Evolutionary conservation across 2,113 vertebrate genomes (phyloP), one percentile per base, ranked within the genome.

Genomic region (Sorex araneus): DNA sequence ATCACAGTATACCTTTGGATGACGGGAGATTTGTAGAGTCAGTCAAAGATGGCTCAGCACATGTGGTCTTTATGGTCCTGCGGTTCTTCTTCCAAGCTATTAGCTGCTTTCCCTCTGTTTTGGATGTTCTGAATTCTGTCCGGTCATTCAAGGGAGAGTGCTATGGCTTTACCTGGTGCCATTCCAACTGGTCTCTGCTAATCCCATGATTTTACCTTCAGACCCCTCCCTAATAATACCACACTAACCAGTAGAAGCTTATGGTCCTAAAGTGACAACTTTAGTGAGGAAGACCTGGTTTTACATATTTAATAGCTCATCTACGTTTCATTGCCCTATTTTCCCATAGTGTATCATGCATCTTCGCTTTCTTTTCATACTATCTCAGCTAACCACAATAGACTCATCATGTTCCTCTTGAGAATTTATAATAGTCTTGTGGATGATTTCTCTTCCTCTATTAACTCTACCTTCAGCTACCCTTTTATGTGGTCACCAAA

Each of bases 1-100:
- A 94, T 76, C 74, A 43, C 86, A 66, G 64, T 23, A 40, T 64
- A 45, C 88, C 86, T 93, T 64, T 60, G 84, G 92, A 84, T 57
- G 82, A 57, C 40, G 0, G 3, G n/a, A 16, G 18, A 54, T 60
- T 66, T 57, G 27, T 2, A 66, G 45, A 79, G 67, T 13, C 8
- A 30, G 50, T 71, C 85, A 84, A 63, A 70, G 92, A 80, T 43
- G 27, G 80, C 63, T 81, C 28, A 2, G 73, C 90, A 94, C 67
- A 54, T 74, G 85, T 88, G 89, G 40, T 87, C 87, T 87, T 94
- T 77, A 76, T 6, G 63, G 32, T 6, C 47, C 57, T 9, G 5
- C 30, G 21, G 11, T 16, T 91, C 86, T 84, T 76, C 40, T 69
- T 60, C 57, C 19, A 23, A 45, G 66, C 79, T 0, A 9, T 6